A percentile compares a stretch with the other conserved stretches of the same genome.
These are phyloP conservation scores for Pseudomyrmex concolor DNA, from an alignment of 1,140 invertebrate genomes.

Conservation along the genomic window DNA sequence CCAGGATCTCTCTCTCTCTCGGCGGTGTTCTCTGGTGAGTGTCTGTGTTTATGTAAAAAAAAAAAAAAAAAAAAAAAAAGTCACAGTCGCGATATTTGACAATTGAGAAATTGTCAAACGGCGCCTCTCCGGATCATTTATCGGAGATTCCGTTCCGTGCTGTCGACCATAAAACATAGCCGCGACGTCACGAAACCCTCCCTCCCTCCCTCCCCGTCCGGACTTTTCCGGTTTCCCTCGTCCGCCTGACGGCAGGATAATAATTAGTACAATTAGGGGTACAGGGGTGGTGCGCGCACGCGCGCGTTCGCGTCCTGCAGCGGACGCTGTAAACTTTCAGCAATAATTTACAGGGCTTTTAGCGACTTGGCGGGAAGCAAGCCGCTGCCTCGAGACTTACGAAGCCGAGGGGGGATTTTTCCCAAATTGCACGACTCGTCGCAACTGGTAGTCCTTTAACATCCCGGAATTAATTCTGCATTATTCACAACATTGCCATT, in stretches of 20 bases:
- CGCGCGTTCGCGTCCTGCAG: slow-evolving; percentile 50
- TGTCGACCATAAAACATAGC: slow-evolving; percentile 62
- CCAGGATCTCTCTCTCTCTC: too few relatives aligned
- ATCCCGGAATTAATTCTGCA: slow-evolving; percentile 41
- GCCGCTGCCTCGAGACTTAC: slow-evolving; percentile 42
- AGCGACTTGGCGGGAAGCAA: slow-evolving; percentile 49
- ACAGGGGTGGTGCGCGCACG: not conserved
- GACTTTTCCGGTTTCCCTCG: slow-evolving; percentile 40
- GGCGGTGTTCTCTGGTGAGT: too few relatives aligned
- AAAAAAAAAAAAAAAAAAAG: not conserved
- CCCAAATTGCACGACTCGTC: slow-evolving; percentile 53
- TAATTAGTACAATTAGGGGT: slow-evolving; percentile 74
- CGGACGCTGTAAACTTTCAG: slow-evolving; percentile 67
- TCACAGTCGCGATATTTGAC: not conserved
- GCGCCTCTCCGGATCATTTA: slow-evolving; percentile 13
- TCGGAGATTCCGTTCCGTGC: slow-evolving; percentile 50
- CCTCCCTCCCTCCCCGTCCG: not conserved
- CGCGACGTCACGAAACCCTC: slow-evolving; percentile 58
- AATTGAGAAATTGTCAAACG: slow-evolving; percentile 52
- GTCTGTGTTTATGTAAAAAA: too few relatives aligned
- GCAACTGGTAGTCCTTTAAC: slow-evolving; percentile 50
- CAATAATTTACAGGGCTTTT: slow-evolving; percentile 73
- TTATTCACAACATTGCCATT: slow-evolving; percentile 43
- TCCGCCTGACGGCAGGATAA: slow-evolving; percentile 68
- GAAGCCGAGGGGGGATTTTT: slow-evolving; percentile 27